These are phyloP conservation scores for Raillietiella orientalis DNA, from an alignment of 2,888 invertebrate species.

Conservation along the genomic window DNA sequence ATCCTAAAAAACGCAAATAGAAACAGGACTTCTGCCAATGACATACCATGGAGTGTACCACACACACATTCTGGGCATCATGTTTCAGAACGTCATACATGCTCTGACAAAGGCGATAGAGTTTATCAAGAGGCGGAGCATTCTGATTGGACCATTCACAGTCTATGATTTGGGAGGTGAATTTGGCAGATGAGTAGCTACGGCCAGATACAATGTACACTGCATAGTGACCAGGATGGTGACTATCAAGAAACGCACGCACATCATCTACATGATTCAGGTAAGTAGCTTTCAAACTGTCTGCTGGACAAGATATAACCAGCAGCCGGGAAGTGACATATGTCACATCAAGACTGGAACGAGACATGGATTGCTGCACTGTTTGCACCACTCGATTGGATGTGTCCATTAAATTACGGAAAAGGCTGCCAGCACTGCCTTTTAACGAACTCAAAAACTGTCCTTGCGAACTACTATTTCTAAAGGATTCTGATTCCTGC, in stretches of 20 bases:
- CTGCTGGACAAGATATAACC: constrained; percentile 83
- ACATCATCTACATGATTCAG: constrained; percentile 81
- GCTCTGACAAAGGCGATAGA: constrained; percentile 52
- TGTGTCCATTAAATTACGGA: constrained; percentile 80
- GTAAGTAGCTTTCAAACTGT: constrained; percentile 61
- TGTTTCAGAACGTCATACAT: constrained; percentile 56
- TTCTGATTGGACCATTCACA: constrained; percentile 16
- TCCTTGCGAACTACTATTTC: constrained; percentile 6
- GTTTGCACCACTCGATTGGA: constrained; percentile 90
- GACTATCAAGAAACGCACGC: constrained; percentile 34
- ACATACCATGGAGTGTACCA: constrained; percentile 47
- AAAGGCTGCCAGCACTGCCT: constrained; percentile 68
- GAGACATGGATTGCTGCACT: constrained; percentile 59
- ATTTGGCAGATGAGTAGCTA: constrained; percentile 16
- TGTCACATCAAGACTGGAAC: constrained; percentile 61
- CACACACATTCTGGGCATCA: constrained; percentile 44
- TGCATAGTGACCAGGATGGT: constrained; percentile 31
- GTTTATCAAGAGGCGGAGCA: constrained; percentile 42
- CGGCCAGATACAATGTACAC: constrained; percentile 48
- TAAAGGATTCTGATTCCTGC: too few relatives aligned
- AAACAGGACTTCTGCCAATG: constrained; percentile 2
- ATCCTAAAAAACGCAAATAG: constrained; percentile 20
- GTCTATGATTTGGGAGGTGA: constrained; percentile 17
- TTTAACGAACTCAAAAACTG: constrained; percentile 37
- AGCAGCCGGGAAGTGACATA: constrained; percentile 66